A percentile compares a stretch with the other conserved stretches of the same genome.
Conservation (phyloP, 2,888 invertebrate genomes). For the Eupithecia exiguata region DNA sequence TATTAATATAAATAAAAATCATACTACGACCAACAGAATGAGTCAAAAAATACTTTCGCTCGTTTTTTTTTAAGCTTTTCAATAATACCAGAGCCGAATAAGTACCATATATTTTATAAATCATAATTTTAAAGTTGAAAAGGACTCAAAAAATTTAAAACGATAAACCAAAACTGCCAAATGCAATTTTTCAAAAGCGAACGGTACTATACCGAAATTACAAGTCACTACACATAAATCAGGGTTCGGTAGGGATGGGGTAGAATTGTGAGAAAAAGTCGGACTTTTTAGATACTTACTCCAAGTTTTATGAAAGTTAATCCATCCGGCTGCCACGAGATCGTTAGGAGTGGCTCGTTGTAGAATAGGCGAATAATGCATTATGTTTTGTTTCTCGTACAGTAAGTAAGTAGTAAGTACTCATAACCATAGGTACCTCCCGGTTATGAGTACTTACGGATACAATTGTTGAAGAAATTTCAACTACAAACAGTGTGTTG, state of each 20-base stretch:
- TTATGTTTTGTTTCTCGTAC: too few species aligned
- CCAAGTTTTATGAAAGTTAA: too few species aligned
- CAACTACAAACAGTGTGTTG: too few species aligned
- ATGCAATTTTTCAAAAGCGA: constrained; percentile 28
- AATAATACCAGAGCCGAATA: constrained; percentile 6
- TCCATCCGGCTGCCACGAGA: too few species aligned
- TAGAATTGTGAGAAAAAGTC: background rate
- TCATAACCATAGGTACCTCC: too few species aligned
- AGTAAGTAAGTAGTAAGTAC: too few species aligned
- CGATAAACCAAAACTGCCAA: constrained; percentile 18
- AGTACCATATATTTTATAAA: background rate
- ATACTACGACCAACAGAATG: background rate
- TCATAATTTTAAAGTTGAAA: constrained; percentile 16
- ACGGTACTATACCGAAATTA: constrained; percentile 35
- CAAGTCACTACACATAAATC: constrained; percentile 40
- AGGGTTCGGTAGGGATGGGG: constrained; percentile 25
- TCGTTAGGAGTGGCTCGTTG: too few species aligned
- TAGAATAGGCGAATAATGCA: too few species aligned
- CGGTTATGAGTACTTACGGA: too few species aligned
- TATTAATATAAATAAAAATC: background rate
- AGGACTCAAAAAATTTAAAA: constrained; percentile 16
- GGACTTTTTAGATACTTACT: background rate
- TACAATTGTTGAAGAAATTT: too few species aligned
- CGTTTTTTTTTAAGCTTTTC: constrained; percentile 10
- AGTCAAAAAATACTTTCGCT: background rate